phyloP scores from a whole-genome alignment of 2,797 vertebrate species.

The Poeciliopsis gracilis region DNA sequence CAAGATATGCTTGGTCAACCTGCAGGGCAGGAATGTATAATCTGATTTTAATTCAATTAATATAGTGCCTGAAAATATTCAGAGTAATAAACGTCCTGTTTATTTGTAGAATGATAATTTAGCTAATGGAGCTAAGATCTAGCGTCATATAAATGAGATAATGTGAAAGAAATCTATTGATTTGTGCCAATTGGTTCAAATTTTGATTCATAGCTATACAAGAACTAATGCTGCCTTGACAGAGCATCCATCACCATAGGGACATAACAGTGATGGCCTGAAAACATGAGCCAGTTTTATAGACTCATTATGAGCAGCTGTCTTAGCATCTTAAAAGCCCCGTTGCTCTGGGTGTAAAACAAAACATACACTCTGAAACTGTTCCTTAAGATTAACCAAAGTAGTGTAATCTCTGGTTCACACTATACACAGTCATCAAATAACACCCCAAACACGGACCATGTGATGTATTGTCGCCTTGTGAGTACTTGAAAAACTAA shows the following conservation, averaged over 20 bases:
- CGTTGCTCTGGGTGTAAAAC: conserved; percentile 74
- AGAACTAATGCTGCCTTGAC: conserved; percentile 63
- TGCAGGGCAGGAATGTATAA: conserved; percentile 57
- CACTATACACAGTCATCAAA: conserved; percentile 41
- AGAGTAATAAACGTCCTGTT: conserved; percentile 35
- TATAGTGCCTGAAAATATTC: conserved; percentile 55
- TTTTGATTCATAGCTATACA: conserved; percentile 63
- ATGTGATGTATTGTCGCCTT: conserved; percentile 46
- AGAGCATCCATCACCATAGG: conserved; percentile 74
- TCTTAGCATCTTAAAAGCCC: conserved; percentile 71
- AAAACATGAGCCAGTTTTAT: conserved; percentile 74
- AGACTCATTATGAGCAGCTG: conserved; percentile 76
- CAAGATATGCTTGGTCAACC: conserved; percentile 52
- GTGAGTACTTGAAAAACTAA: conserved; percentile 55
- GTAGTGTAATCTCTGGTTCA: conserved; percentile 24
- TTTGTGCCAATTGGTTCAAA: conserved; percentile 60
- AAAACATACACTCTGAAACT: conserved; percentile 57
- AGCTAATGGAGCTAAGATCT: conserved; percentile 53
- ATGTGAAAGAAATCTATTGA: conserved; percentile 66
- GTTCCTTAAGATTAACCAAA: conserved; percentile 26
- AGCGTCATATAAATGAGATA: conserved; percentile 29
- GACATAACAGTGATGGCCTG: conserved; percentile 67
- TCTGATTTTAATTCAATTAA: conserved; percentile 69
- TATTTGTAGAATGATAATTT: conserved; percentile 49
- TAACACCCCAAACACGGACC: conserved; percentile 39